These are phyloP conservation scores for Erpetoichthys calabaricus DNA, from an alignment of 2,797 vertebrate genomes.

Conservation along the genomic window DNA sequence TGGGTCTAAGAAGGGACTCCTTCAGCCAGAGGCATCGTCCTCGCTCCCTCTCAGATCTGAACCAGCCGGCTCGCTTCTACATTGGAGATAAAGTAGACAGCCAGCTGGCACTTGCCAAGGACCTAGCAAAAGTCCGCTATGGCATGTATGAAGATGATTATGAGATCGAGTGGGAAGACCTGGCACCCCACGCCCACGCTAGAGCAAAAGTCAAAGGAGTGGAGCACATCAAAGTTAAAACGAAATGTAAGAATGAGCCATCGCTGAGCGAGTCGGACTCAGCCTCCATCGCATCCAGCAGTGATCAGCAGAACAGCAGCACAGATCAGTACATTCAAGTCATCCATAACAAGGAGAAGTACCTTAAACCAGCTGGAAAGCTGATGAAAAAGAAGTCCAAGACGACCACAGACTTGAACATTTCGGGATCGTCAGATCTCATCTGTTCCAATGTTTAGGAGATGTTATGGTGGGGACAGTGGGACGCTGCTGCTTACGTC, in stretches of 20 bases:
- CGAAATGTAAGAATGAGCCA: conserved; percentile 46
- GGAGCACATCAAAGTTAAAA: conserved; percentile 46
- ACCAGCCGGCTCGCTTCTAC: conserved; percentile 53
- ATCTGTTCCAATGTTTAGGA: conserved; percentile 77
- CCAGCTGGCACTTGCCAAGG: conserved; percentile 33
- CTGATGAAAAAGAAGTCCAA: conserved; percentile 51
- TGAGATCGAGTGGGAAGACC: conserved; percentile 32
- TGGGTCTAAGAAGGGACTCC: conserved; percentile 26
- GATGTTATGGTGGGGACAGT: neutral
- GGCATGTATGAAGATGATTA: conserved; percentile 35
- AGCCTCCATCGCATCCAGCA: conserved; percentile 70
- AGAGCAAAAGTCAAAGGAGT: conserved; percentile 36
- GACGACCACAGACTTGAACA: conserved; percentile 34
- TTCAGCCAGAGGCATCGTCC: conserved; percentile 39
- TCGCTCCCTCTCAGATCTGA: conserved; percentile 58
- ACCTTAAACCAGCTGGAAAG: conserved; percentile 45
- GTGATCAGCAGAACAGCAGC: conserved; percentile 77
- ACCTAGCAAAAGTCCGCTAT: conserved; percentile 27
- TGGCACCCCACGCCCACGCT: conserved; percentile 29
- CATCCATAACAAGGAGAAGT: conserved; percentile 64
- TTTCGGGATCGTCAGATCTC: conserved; percentile 48
- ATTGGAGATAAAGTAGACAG: conserved; percentile 46
- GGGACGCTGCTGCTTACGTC: too few species aligned
- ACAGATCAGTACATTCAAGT: conserved; percentile 79
- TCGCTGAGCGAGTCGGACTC: conserved; percentile 77